Evolutionary conservation across 2,797 vertebrate species (phyloP), one percentile per base, ranked within the genome.

Genomic region (Myiotriccus ornatus): DNA sequence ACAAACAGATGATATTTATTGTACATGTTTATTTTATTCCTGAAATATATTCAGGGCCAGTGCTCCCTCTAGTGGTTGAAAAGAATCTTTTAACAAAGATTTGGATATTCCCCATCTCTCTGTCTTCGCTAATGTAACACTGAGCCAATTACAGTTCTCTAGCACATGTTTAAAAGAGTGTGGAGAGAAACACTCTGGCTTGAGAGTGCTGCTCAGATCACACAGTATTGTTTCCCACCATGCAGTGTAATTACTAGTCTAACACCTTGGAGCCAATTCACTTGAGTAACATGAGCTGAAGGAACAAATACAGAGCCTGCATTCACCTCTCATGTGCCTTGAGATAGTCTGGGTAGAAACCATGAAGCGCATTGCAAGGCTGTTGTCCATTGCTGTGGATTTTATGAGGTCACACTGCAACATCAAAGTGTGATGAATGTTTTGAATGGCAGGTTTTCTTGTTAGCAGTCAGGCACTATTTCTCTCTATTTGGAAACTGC

Each of bases 1-100:
- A 96, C 95, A 96, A 89, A 74, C 93, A 93, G 95, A 93, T 96
- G 91, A 94, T 71, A 75, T 63, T 88, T 89, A 63, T 80, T 52
- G 47, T 82, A 49, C 21, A 2, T 65, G 70, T 92, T 93, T 93
- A 85, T 81, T 94, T 95, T 89, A 93, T 69, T 91, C n/a, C 75
- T 63, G 57, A 85, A 65, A 90, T 73, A 91, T 95, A 71, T 50
- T 91, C 62, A 12, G 56, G 41, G 23, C 46, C 34, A 4, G 39
- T 78, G 52, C 96, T 94, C 96, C 96, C 90, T 96, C 95, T 97
- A 73, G 81, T 96, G 96, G 96, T 73, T 80, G 46, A 65, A 85
- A 67, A n/a, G 32, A 15, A 34, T 9, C 3, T 44, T 75, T 56
- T 21, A 49, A n/a, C 55, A 35, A 59, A 49, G 15, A 78, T 12